phyloP scores from a whole-genome alignment of 92 coral and sea anemone genomes.

The Pocillopora grandis region DNA sequence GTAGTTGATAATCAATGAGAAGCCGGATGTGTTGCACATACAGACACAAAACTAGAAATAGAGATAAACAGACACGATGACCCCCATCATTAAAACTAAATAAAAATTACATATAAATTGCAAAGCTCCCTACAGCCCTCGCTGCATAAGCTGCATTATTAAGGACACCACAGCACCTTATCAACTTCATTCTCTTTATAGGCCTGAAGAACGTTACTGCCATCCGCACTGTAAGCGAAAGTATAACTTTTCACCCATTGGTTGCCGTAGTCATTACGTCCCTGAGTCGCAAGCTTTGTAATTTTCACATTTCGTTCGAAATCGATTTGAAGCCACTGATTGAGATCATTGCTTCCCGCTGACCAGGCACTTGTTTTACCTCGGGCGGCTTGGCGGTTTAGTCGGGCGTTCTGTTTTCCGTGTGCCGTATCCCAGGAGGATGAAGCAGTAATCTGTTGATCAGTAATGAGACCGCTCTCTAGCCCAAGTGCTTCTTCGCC shows the following conservation, averaged over 20 bases:
- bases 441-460: not conserved
- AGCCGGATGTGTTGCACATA: no score
- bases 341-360: not conserved
- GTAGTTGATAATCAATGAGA: no score
- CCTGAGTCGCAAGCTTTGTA: conserved; percentile 9
- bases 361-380: conserved; percentile 5
- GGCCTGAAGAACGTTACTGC: not conserved
- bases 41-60: no score
- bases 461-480: not conserved
- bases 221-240: not conserved
- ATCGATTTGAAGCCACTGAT: conserved; percentile 6
- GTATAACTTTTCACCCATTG: conserved; percentile 1
- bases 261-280: not conserved
- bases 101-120: no score
- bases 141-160: no score
- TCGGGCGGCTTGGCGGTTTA: not conserved
- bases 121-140: no score
- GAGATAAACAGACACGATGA: no score
- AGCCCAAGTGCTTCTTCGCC: not conserved
- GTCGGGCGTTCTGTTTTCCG: not conserved
- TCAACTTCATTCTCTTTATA: not conserved
- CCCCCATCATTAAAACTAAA: no score
- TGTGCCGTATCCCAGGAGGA: not conserved
- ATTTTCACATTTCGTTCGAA: not conserved
- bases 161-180: not conserved